phyloP scores from a whole-genome alignment of 2,797 vertebrate species.

The Fistularia commersonii region DNA sequence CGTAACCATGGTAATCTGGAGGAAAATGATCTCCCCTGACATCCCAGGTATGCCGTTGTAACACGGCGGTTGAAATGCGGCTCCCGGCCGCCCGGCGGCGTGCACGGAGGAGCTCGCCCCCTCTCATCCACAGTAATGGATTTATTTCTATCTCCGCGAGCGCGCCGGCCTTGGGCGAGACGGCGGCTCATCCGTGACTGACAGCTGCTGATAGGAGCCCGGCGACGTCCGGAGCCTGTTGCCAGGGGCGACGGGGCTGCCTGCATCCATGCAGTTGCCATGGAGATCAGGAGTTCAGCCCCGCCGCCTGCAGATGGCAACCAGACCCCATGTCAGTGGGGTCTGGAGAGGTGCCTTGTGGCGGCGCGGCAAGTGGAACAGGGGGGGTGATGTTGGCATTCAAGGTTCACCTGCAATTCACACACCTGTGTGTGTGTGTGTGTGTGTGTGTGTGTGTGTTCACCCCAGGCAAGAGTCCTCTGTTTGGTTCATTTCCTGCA shows the following conservation, averaged over 20 bases:
- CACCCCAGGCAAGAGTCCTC: too few species aligned
- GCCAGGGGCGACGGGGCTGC: constrained; percentile 59
- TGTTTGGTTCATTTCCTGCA: too few species aligned
- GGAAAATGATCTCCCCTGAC: background rate
- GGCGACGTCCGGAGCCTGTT: constrained; percentile 53
- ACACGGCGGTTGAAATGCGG: too few species aligned
- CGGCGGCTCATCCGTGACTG: constrained; percentile 28
- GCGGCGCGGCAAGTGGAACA: background rate
- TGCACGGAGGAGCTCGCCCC: too few species aligned
- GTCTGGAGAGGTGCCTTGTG: background rate
- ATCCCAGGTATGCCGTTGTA: background rate
- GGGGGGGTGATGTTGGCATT: constrained; percentile 1
- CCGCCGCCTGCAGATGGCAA: constrained; percentile 71
- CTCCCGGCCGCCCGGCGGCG: background rate
- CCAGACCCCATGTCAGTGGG: constrained; percentile 28
- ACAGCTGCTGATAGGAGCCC: constrained; percentile 44
- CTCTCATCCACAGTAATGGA: too few species aligned
- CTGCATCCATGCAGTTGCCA: constrained; percentile 67
- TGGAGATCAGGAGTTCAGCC: constrained; percentile 61
- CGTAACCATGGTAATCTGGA: constrained; percentile 4
- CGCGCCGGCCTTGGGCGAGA: constrained; percentile 14
- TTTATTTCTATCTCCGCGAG: constrained; percentile 17
- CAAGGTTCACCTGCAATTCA: too few species aligned
- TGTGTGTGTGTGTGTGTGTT: too few species aligned
- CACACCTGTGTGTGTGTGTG: too few species aligned